Evolutionary conservation across 1,140 invertebrate genomes (phyloP), one percentile per base, ranked within the genome.

Genomic region (Drosophila ohnishii): DNA sequence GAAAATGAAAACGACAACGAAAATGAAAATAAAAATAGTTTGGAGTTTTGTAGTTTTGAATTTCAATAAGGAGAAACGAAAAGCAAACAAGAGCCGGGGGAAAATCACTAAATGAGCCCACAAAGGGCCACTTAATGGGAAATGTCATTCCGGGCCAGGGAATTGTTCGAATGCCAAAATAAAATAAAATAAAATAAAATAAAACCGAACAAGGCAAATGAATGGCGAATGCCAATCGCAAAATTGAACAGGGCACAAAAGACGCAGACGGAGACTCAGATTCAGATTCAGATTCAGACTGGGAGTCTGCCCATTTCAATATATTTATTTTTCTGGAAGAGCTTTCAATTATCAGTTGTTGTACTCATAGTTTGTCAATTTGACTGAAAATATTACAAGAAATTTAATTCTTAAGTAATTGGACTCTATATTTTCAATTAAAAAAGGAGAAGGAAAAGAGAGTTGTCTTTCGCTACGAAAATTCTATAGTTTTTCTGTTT

Each of bases 81-180:
- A 45, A 39, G 14, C 10, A 25, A 55, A 45, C 39, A 30, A 30
- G 45, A 56, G 48, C 40, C 16, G 25, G n/a, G 32, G 35, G 11
- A 35, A 35, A 70, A 48, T 58, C 44, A 39, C 42, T 40, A 71
- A 71, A 71, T 71, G 67, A 65, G 61, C 11, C 65, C 65, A 53
- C 62, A 70, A 70, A 40, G 44, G 44, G 42, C 42, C 67, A 70
- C 67, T 71, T 70, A 58, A 58, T 58, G 51, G 51, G 39, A 35
- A 58, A 70, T 71, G 42, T 28, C 64, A 57, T 28, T 39, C 9
- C 35, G 37, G 22, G 48, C 13, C 37, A 10, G 28, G 11, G 28
- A 56, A 57, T 48, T n/a, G 61, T 35, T 58, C 30, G 57, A 28
- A 42, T 65, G 22, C 28, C 45, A 51, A 67, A 51, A 69, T 66